Evolutionary conservation across 2,888 invertebrate genomes (phyloP).

Genomic region (Lithophane socia): DNA sequence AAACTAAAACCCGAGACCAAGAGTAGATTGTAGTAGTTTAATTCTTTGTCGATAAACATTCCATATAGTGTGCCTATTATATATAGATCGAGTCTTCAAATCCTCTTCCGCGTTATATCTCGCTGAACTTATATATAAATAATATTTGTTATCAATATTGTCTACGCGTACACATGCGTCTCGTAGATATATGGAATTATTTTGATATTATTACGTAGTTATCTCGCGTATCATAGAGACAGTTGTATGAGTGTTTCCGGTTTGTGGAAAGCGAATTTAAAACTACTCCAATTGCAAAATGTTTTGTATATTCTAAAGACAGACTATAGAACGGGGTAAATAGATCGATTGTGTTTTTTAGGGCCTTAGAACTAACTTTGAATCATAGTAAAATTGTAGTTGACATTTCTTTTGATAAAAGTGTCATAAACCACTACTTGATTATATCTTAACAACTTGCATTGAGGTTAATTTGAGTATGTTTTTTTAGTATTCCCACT

Average conservation of each 20-base stretch:
- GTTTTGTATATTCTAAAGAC: not conserved
- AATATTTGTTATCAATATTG: constrained; percentile 10
- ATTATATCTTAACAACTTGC: not conserved
- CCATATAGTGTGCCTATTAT: not conserved
- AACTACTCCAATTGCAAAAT: not conserved
- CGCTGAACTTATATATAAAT: not conserved
- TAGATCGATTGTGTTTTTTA: not conserved
- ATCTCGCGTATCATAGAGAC: not conserved
- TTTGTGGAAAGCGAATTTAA: not conserved
- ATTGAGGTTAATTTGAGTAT: not conserved
- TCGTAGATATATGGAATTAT: too few species aligned
- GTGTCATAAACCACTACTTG: not conserved
- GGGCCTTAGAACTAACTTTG: not conserved
- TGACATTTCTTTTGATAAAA: not conserved
- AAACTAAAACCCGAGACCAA: not conserved
- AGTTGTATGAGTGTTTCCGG: not conserved
- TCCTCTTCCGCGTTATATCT: not conserved
- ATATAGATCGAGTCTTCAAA: constrained; percentile 7
- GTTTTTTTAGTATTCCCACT: not conserved
- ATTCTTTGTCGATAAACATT: not conserved
- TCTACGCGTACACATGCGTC: not conserved
- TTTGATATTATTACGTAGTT: constrained; percentile 1
- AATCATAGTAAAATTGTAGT: not conserved
- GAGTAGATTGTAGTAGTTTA: not conserved
- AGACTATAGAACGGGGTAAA: not conserved